Base-by-base conservation (phyloP, 2,113 vertebrate genomes). In the Ceratotherium simum region DNA sequence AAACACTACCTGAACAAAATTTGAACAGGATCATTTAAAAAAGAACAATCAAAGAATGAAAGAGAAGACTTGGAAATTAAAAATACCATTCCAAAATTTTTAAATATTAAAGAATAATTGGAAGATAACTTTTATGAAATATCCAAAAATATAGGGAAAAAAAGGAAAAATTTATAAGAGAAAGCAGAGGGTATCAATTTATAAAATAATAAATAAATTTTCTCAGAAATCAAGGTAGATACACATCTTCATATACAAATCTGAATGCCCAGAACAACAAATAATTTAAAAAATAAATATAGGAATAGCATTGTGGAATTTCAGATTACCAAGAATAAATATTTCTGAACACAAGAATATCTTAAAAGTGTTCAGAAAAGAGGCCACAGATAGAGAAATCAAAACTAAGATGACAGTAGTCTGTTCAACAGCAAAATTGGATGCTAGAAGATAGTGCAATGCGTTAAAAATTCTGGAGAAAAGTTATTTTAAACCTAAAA, bases 141-240 rank as follows among this genome's bases (percentile, higher is more conserved):
- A 62, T 39, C 25, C 42, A 36, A 85, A 87, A 64, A 62, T 36
- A 81, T 13, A 94, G 25, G 69, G 39, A 25, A 80, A 85, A 87
- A 85, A n/a, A 65, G 69, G 33, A 69, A 89, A 46, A 80, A n/a
- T 14, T 80, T 86, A 8, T 67, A 14, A 75, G 36, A 75, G 92
- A 90, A 58, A 5, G 4, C 17, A 14, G 6, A 70, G 1, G 3
- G 0, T 86, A 10, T 81, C 10, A 92, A 7, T 31, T 31, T 64
- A 56, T 62, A 95, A 86, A 90, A 69, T 70, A 92, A 81, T 80
- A 64, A 85, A 78, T 31, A 87, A 69, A 51, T 67, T 93, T 92
- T 78, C 29, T 88, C 39, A 88, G 42, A 79, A 65, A 83, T 58
- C 9, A 96, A 92, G 33, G 46, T 39, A 64, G 14, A 80, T n/a